Base-by-base conservation (phyloP, 2,113 vertebrate genomes). In the Pycnonotus jocosus region DNA sequence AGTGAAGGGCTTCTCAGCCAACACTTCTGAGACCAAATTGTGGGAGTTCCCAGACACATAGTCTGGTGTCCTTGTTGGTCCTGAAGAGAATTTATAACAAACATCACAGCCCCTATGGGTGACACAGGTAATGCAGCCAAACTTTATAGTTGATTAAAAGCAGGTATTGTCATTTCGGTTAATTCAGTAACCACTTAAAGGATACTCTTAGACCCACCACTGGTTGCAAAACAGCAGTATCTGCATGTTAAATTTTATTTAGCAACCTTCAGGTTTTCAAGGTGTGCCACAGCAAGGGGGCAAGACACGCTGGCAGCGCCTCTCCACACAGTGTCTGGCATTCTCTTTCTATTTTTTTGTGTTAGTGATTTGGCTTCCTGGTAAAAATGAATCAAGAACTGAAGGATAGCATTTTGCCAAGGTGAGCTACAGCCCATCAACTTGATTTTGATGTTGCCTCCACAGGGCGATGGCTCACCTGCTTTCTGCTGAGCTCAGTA, bases 391-490 rank as follows among this genome's bases (percentile, higher is more conserved):
- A 48, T 81, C 30, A 54, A 54, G 61, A 90, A 14, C 47, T 80
- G 38, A 51, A 88, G 40, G 40, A 50, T 47, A 30, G 15, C 20
- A 15, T 64, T 73, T 88, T 33, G 15, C 28, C 22, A 72, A 64
- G 38, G 35, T 65, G 60, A 70, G 31, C 42, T 53, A 17, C 18
- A 68, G 18, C 19, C 37, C 7, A 12, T 48, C 12, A 14, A 2
- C 11, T n/a, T 66, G 37, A 54, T 61, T 87, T 73, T 77, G 57
- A 6, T 19, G 54, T 57, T 91, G 37, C 42, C 25, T 40, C 37
- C 1, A 0, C 16, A 60, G 53, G 7, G 6, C 0, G 0, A 19
- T 66, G 33, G 16, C 23, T 91, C 47, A 38, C 5, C 8, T 35
- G 17, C 31, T 81, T 81, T 86, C 54, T 74, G 28, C 60, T 66